phyloP scores from a whole-genome alignment of 1,140 invertebrate species.

The Holotrichia oblita region DNA sequence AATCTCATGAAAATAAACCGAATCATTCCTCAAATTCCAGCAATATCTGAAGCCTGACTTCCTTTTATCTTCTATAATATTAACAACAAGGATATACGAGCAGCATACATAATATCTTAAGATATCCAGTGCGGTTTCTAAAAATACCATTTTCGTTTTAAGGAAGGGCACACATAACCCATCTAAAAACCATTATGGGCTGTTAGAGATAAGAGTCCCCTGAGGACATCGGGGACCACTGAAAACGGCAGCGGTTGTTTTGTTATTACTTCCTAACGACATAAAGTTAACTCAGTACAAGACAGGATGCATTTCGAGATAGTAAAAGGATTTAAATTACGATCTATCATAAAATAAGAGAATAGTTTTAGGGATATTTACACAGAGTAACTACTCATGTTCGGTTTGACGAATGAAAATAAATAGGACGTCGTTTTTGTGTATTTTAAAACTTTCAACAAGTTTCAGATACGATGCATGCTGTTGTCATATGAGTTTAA shows the following conservation, averaged over 20 bases:
- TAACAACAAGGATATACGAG: too few relatives aligned
- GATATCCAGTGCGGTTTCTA: not conserved
- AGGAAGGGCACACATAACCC: not conserved
- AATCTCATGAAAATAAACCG: too few relatives aligned
- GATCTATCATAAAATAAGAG: not conserved
- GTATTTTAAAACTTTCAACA: not conserved
- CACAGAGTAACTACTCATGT: not conserved
- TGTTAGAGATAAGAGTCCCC: not conserved
- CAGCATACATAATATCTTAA: too few relatives aligned
- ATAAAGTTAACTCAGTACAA: not conserved
- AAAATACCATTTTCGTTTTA: not conserved
- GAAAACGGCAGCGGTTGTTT: not conserved
- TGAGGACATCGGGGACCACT: not conserved
- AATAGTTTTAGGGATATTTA: not conserved
- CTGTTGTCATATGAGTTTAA: not conserved
- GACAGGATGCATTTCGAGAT: conserved; percentile 1
- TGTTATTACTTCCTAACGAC: conserved; percentile 7
- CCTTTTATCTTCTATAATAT: too few relatives aligned
- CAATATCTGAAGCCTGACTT: too few relatives aligned
- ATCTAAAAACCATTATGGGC: not conserved
- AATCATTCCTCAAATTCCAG: too few relatives aligned
- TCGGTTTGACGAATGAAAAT: conserved; percentile 6
- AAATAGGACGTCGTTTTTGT: not conserved
- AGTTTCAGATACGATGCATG: not conserved
- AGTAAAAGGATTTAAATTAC: conserved; percentile 6